Percentiles rank a stretch among this genome's conserved stretches.
Evolutionary conservation across 2,113 vertebrate genomes (phyloP).

Genomic region (Myrmecophaga tridactyla): DNA sequence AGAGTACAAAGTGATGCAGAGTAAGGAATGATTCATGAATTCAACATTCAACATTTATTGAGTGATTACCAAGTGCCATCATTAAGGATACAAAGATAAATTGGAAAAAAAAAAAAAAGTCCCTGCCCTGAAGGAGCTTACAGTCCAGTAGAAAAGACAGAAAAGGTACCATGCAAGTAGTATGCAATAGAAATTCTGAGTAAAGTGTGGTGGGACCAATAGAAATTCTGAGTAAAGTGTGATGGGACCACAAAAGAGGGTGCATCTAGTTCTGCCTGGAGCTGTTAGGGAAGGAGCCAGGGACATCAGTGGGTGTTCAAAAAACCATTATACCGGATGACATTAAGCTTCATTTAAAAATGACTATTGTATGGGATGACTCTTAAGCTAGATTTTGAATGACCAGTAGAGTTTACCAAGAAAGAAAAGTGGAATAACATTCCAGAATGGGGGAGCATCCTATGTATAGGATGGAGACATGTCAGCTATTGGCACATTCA

Average conservation of each 20-base stretch:
- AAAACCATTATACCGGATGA: neutral
- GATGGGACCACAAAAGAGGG: neutral
- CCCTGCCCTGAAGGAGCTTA: neutral
- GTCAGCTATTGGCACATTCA: neutral
- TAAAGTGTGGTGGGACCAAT: neutral
- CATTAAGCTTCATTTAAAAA: neutral
- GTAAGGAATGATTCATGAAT: neutral
- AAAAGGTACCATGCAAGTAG: neutral
- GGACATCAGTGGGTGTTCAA: neutral
- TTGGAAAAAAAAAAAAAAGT: neutral
- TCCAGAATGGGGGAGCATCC: neutral
- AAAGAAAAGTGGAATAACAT: neutral
- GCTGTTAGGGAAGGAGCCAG: neutral
- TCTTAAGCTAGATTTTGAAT: slow-evolving; percentile 22
- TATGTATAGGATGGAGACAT: neutral
- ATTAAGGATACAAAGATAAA: slow-evolving; percentile 5
- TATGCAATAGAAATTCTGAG: neutral
- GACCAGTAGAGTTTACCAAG: neutral
- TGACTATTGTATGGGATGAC: neutral
- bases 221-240: neutral
- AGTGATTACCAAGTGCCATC: neutral
- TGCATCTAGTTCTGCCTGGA: neutral
- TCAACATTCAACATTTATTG: slow-evolving; percentile 1
- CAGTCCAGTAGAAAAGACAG: neutral
- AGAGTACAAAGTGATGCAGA: neutral